These are phyloP conservation scores for Asteroscopus sphinx DNA, from an alignment of 2,888 invertebrate species.

Conservation along the genomic window DNA sequence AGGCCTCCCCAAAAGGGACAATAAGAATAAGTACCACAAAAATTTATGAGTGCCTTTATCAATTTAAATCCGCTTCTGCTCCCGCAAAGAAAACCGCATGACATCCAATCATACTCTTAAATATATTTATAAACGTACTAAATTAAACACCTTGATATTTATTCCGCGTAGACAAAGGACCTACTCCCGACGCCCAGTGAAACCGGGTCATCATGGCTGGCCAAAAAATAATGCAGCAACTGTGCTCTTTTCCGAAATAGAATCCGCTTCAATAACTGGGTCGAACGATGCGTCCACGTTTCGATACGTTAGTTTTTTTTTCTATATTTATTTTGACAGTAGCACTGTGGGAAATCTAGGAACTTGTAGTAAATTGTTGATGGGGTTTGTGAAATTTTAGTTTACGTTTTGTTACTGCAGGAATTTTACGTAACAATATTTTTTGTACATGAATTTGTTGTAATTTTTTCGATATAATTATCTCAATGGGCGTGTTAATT, in stretches of 20 bases:
- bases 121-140: slow-evolving; percentile 14
- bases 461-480: no score
- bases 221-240: slow-evolving; percentile 85
- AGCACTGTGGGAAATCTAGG: slow-evolving; percentile 40
- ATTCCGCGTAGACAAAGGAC: slow-evolving; percentile 58
- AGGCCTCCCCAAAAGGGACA: no score
- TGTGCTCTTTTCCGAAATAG: slow-evolving; percentile 84
- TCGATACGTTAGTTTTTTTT: slow-evolving; percentile 63
- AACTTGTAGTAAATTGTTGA: slow-evolving; percentile 7
- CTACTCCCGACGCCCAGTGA: slow-evolving; percentile 48
- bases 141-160: slow-evolving; percentile 38
- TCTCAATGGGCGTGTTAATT: no score
- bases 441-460: no score
- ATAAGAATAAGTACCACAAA: no score
- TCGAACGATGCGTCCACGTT: slow-evolving; percentile 77
- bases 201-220: slow-evolving; percentile 80
- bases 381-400: slow-evolving; percentile 1
- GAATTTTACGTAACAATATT: background rate
- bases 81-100: background rate
- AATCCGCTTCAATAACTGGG: slow-evolving; percentile 79
- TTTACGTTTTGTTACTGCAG: background rate
- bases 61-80: no score
- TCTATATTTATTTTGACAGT: slow-evolving; percentile 57
- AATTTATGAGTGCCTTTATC: no score
- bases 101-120: background rate